These are phyloP conservation scores for Synergus itoensis DNA, from an alignment of 2,888 invertebrate species.

Conservation along the genomic window DNA sequence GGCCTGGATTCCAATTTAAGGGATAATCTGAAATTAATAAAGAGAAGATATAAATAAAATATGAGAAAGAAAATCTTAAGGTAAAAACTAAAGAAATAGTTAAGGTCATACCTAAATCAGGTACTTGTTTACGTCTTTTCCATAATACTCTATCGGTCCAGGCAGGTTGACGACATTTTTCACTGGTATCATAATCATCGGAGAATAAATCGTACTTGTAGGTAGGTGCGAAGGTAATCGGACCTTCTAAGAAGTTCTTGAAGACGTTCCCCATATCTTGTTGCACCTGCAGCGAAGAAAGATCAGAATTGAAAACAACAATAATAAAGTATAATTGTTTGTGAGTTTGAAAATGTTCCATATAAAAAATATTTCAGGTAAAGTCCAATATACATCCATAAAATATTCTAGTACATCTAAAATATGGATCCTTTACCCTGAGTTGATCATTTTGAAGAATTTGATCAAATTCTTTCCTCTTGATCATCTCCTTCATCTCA, in stretches of 20 bases:
- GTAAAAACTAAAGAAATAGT: background rate
- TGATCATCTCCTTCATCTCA: conserved; percentile 91
- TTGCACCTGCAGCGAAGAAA: conserved; percentile 80
- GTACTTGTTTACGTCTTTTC: conserved; percentile 88
- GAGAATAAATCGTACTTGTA: conserved; percentile 99
- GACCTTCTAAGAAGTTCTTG: conserved; percentile 95
- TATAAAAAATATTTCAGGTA: no score
- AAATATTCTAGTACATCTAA: background rate
- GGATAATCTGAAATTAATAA: conserved; percentile 64
- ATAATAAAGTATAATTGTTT: background rate
- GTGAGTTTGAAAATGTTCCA: background rate
- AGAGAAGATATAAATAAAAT: background rate
- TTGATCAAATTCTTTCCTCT: conserved; percentile 85
- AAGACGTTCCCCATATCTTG: conserved; percentile 92
- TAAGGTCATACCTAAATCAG: conserved; percentile 81
- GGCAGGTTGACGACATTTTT: conserved; percentile 97
- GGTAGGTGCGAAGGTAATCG: conserved; percentile 95
- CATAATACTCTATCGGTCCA: conserved; percentile 99
- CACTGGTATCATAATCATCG: conserved; percentile 99
- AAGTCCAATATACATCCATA: background rate
- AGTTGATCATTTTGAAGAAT: conserved; percentile 94
- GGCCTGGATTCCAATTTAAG: conserved; percentile 87
- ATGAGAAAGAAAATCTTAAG: background rate
- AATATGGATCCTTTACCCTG: conserved; percentile 74
- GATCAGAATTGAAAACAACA: conserved; percentile 24